Percentiles rank a stretch among this genome's conserved stretches.
These are phyloP conservation scores for Drosophila lacicola DNA, from an alignment of 2,888 invertebrate species.

Conservation along the genomic window DNA sequence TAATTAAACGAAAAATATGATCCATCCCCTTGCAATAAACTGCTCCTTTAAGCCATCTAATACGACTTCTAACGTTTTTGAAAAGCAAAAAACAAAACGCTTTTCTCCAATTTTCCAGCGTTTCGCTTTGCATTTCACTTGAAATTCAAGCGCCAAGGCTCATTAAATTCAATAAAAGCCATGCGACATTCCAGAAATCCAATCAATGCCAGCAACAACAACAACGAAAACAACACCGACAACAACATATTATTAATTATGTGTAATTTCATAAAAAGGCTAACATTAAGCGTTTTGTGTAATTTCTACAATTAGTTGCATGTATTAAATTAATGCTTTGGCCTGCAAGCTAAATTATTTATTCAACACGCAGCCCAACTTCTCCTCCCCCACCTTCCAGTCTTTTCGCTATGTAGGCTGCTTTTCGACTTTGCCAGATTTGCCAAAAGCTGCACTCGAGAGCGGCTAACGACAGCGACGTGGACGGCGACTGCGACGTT, in stretches of 20 bases:
- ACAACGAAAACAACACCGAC: background rate
- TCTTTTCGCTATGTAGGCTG: constrained; percentile 18
- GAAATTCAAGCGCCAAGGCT: constrained; percentile 27
- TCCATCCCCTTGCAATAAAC: no score
- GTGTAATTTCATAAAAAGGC: constrained; percentile 37
- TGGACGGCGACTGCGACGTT: background rate
- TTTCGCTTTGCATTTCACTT: constrained; percentile 18
- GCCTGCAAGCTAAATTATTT: constrained; percentile 16
- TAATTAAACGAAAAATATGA: no score
- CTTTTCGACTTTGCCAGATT: constrained; percentile 15
- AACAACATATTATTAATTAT: constrained; percentile 54
- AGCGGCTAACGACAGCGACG: background rate
- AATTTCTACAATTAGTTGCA: constrained; percentile 57
- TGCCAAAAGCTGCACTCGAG: constrained; percentile 14
- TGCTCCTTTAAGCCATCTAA: background rate
- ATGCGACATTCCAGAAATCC: constrained; percentile 37
- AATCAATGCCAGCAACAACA: constrained; percentile 23
- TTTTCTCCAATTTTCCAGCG: constrained; percentile 1
- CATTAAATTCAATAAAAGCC: constrained; percentile 45
- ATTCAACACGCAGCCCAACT: constrained; percentile 4
- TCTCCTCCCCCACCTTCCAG: background rate
- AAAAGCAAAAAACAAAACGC: background rate
- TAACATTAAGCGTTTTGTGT: constrained; percentile 56
- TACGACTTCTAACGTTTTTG: background rate
- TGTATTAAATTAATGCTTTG: constrained; percentile 36